Base-by-base conservation (phyloP, 2,797 vertebrate species). In the Phoebastria nigripes region DNA sequence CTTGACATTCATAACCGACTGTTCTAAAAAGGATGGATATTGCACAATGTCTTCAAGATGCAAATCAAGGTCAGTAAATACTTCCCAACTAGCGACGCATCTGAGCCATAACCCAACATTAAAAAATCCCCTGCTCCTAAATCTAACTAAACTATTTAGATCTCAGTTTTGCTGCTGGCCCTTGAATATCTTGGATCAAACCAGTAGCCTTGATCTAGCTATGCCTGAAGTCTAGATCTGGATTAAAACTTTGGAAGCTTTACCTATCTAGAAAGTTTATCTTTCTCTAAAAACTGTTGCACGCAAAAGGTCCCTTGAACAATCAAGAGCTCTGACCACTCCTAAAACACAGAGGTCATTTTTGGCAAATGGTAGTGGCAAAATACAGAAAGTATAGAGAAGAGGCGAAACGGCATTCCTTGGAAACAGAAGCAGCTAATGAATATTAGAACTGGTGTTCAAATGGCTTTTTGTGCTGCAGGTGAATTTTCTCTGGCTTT, bases 321-420 rank as follows among this genome's bases (percentile, higher is more conserved):
- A 65, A 55, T 51, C 51, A 80, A 87, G 47, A 82, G 10, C 13
- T 95, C 59, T 81, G 92, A 94, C 90, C 89, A 81, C 89, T 94
- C 76, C 82, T 92, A 93, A 74, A 96, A 92, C 90, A 89, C 84
- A 96, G 95, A 94, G 94, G 94, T 97, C 71, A 55, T 82, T 89
- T 94, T 95, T 89, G 82, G 46, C 72, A 89, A 86, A 91, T 81
- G 78, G 33, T 19, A 71, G 83, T 59, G 65, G 28, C 35, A 25
- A 85, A 91, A 26, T 46, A 62, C 29, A 85, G 59, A 66, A 90
- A 58, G 17, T 20, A 37, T 11, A 79, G 20, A 65, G 33, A 70
- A 69, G 65, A 82, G 20, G 18, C 4, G 7, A 74, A 81, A 83
- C 46, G 91, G 81, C 87, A 66, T 81, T 89, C 54, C 61, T 85